A percentile compares a stretch with the other conserved stretches of the same genome.
Conservation (phyloP, 1,140 invertebrate genomes). For the Drosophila sp. region DNA sequence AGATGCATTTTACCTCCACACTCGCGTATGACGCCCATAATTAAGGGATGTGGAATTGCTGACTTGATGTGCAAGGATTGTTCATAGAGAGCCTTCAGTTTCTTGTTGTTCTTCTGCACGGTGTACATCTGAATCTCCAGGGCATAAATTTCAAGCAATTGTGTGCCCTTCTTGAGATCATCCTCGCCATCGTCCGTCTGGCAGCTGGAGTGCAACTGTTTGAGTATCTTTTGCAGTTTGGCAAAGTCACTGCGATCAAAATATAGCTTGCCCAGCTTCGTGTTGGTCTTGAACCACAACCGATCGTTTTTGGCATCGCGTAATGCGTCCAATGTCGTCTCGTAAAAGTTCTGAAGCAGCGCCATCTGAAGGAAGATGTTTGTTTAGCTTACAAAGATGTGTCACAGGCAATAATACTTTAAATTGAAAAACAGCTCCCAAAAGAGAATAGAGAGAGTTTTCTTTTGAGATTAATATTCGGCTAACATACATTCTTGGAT, state of each 20-base stretch:
- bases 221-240: slow-evolving; percentile 98
- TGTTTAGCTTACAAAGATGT: background rate
- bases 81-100: slow-evolving; percentile 98
- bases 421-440: too few relatives aligned
- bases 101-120: slow-evolving; percentile 99
- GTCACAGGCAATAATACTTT: too few relatives aligned
- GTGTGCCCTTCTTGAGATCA: slow-evolving; percentile 99
- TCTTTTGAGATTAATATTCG: background rate
- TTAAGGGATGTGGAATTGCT: slow-evolving; percentile 99
- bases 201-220: slow-evolving; percentile 98
- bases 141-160: slow-evolving; percentile 99
- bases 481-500: slow-evolving; percentile 95
- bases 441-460: background rate
- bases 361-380: slow-evolving; percentile 91
- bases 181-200: slow-evolving; percentile 99
- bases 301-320: slow-evolving; percentile 99
- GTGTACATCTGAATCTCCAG: slow-evolving; percentile 99
- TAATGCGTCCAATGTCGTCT: slow-evolving; percentile 98
- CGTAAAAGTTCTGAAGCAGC: slow-evolving; percentile 99
- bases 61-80: slow-evolving; percentile 99
- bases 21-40: slow-evolving; percentile 99
- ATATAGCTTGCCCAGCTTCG: slow-evolving; percentile 99
- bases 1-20: slow-evolving; percentile 99
- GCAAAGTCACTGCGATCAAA: slow-evolving; percentile 98
- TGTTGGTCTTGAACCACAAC: slow-evolving; percentile 99